Conservation (phyloP, 2,797 vertebrate species). For the Muscicapa striata region DNA sequence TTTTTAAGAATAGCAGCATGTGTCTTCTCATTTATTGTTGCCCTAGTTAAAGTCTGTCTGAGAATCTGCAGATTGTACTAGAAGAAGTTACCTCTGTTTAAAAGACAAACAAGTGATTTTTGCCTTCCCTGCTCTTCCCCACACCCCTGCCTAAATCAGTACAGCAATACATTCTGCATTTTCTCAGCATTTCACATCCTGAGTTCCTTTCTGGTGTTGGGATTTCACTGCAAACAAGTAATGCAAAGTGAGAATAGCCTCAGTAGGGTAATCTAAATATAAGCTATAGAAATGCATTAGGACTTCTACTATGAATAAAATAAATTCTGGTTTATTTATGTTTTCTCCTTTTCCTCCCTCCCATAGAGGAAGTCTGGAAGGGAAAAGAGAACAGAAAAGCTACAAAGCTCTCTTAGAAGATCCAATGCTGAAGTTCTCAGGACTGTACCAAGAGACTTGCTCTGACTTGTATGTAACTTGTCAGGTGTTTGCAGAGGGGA, state of each 20-base stretch:
- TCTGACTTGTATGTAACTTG: slow-evolving; percentile 97
- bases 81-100: background rate
- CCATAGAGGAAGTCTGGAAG: slow-evolving; percentile 92
- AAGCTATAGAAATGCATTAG: background rate
- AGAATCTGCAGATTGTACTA: background rate
- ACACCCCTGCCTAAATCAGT: accelerated
- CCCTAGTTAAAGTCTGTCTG: background rate
- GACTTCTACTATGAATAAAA: background rate
- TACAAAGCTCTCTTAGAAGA: slow-evolving; percentile 94
- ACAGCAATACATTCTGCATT: background rate
- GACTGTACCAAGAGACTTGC: slow-evolving; percentile 95
- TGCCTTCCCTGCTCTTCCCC: background rate
- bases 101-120: background rate
- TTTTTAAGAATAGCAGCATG: background rate
- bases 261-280: background rate
- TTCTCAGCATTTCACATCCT: background rate
- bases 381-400: slow-evolving; percentile 95
- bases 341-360: background rate
- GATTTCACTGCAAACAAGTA: background rate
- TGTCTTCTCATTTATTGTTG: background rate
- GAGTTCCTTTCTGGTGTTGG: background rate
- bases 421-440: slow-evolving; percentile 96
- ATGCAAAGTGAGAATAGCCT: background rate
- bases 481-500: slow-evolving; percentile 97
- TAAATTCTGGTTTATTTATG: background rate